These are phyloP conservation scores for Panthera leo DNA, from an alignment of 2,113 vertebrate genomes.

Conservation along the genomic window DNA sequence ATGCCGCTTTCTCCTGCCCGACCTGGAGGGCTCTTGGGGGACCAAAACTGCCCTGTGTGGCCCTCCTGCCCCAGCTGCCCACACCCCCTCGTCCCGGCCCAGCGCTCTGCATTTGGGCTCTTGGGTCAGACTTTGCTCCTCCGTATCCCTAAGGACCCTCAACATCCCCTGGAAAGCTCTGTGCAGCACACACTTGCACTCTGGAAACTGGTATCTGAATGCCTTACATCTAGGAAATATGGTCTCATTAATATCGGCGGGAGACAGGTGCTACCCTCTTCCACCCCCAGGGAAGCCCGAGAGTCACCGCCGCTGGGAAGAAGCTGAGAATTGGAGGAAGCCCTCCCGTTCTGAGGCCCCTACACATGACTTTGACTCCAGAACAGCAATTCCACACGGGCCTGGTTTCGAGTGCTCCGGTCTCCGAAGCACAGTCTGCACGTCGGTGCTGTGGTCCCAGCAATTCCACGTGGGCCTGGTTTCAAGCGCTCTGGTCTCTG, in stretches of 20 bases:
- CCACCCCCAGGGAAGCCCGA: not conserved
- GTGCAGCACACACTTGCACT: not conserved
- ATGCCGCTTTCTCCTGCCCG: not conserved
- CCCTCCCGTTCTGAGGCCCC: not conserved
- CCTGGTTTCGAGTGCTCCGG: not conserved
- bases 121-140: not conserved
- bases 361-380: not conserved
- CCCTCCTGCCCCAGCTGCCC: not conserved
- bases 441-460: not conserved
- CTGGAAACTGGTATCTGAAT: not conserved
- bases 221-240: not conserved
- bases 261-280: too few relatives aligned
- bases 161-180: not conserved
- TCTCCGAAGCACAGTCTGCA: too few relatives aligned
- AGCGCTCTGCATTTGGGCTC: not conserved
- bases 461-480: not conserved
- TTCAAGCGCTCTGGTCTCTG: not conserved
- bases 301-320: not conserved
- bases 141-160: not conserved
- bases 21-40: not conserved
- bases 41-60: not conserved
- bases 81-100: not conserved
- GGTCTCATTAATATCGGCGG: not conserved
- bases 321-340: not conserved
- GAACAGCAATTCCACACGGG: not conserved